Evolutionary conservation across 2,113 vertebrate species (phyloP), one percentile per base, ranked within the genome.

Genomic region (Microtus richardsoni): DNA sequence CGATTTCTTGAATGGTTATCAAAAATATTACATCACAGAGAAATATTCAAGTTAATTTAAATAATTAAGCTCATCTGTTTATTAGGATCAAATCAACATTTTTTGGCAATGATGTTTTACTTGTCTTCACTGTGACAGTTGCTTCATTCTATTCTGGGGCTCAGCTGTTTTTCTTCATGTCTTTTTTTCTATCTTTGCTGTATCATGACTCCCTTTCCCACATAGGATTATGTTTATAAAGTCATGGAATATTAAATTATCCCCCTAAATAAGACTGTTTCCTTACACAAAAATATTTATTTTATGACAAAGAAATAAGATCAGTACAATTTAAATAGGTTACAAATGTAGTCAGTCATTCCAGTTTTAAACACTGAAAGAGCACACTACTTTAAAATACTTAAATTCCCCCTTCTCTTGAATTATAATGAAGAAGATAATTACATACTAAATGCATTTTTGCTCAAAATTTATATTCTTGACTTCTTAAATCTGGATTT

Each of bases 391-490:
- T 84, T 58, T 90, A 73, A 85, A 92, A 80, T 73, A 73, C 62
- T 91, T 77, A 49, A 13, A 28, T 54, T 33, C 47, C 7, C 49
- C 1, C 89, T 91, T 74, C 68, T 66, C 74, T 93, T 47, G 52
- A 88, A 88, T 89, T 36, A 7, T 88, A 94, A 82, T 88, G 49
- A 64, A 92, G 77, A 84, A 71, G 1, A 90, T 80, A 96, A 86
- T 86, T 83, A 33, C 22, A 68, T 47, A 80, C 52, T 66, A 88
- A 70, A 82, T 86, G 6, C 6, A 71, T 47, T 79, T 68, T 73
- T 95, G 88, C 89, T 93, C 87, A 62, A 86, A 79, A 77, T 28
- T 77, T 80, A 66, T 86, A 89, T 91, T 92, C 2, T 74, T 88
- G 52, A 68, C 52, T 88, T 93, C 41, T 94, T 75, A 93, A 95